These are phyloP conservation scores for Pheucticus melanocephalus DNA, from an alignment of 2,113 vertebrate genomes.

Conservation along the genomic window DNA sequence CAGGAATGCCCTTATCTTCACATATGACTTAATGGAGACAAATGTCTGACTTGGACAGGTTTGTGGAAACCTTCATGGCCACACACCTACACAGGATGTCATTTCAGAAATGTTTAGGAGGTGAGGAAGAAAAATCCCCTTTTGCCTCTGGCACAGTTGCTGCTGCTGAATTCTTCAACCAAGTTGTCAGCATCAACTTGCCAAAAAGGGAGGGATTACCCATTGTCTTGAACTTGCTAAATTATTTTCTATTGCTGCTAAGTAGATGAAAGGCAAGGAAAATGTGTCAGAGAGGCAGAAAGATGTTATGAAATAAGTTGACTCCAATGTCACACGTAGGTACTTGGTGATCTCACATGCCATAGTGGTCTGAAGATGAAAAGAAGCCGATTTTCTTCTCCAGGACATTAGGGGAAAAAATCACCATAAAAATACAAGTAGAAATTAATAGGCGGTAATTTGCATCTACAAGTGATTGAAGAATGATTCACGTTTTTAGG, in stretches of 20 bases:
- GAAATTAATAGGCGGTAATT: background rate
- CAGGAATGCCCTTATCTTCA: constrained; percentile 61
- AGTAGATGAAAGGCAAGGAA: background rate
- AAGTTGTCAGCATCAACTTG: background rate
- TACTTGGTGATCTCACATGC: background rate
- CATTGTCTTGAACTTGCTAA: background rate
- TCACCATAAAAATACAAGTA: background rate
- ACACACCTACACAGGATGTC: background rate
- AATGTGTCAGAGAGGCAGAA: background rate
- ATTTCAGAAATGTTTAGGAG: background rate
- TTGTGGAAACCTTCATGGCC: constrained; percentile 20
- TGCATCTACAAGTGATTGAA: background rate
- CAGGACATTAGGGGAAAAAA: background rate
- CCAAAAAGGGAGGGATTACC: background rate
- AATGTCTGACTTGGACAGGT: constrained; percentile 33
- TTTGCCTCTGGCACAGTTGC: background rate
- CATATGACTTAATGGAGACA: constrained; percentile 69
- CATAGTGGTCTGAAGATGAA: background rate
- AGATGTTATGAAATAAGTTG: background rate
- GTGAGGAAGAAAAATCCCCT: background rate
- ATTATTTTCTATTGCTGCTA: background rate
- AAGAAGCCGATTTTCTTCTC: background rate
- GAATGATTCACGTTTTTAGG: background rate
- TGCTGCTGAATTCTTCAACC: background rate
- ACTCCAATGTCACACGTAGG: background rate